A percentile compares a stretch with the other conserved stretches of the same genome.
Evolutionary conservation across 1,140 invertebrate species (phyloP).

Genomic region (Drosophila rhopaloa): DNA sequence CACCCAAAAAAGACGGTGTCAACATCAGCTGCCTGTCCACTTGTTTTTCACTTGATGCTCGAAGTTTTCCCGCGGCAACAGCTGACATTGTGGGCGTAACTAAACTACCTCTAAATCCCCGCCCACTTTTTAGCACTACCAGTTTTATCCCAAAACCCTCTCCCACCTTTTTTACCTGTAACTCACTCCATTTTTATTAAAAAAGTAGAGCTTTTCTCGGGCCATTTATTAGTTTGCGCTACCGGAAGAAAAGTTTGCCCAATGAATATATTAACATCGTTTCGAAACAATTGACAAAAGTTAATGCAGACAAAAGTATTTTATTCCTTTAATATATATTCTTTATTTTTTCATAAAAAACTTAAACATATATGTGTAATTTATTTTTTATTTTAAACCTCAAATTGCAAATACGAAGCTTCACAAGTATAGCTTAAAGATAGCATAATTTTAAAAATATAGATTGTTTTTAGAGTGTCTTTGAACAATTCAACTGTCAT

Average conservation of each 20-base stretch:
- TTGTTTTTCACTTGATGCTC: conserved; percentile 77
- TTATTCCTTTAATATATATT: not conserved
- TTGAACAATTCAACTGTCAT: too few species aligned
- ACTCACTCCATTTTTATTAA: not conserved
- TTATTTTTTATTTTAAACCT: too few species aligned
- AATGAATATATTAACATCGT: conserved; percentile 72
- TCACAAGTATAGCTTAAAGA: too few species aligned
- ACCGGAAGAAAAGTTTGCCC: conserved; percentile 42
- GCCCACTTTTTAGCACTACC: not conserved
- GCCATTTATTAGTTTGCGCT: conserved; percentile 40
- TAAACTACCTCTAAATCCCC: conserved; percentile 2
- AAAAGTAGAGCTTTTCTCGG: not conserved
- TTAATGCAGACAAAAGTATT: not conserved
- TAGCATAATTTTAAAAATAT: too few species aligned
- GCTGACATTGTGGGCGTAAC: conserved; percentile 48
- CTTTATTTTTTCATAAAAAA: not conserved
- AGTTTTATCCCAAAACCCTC: not conserved
- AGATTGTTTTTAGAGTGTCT: too few species aligned
- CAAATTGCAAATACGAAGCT: too few species aligned
- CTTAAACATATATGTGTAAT: too few species aligned
- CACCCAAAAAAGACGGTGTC: conserved; percentile 42
- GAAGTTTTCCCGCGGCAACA: conserved; percentile 63
- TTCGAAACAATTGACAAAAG: conserved; percentile 8
- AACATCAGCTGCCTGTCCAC: conserved; percentile 74
- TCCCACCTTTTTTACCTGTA: not conserved